Evolutionary conservation across 2,113 vertebrate species (phyloP), one percentile per base, ranked within the genome.

Genomic region (Aix galericulata): DNA sequence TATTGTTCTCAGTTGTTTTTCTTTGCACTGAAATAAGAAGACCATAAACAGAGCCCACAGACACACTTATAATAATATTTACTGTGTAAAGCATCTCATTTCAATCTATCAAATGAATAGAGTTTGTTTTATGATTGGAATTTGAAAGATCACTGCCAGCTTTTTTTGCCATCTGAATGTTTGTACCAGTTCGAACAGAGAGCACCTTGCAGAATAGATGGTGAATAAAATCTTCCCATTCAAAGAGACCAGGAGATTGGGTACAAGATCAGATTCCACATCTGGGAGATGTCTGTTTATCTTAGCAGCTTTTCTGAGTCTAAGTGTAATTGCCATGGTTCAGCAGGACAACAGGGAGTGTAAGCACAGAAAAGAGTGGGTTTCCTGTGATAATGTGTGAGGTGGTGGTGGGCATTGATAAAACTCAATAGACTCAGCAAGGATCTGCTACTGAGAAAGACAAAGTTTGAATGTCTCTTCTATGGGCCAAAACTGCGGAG

Each of bases 1-100:
- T 88, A 64, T 63, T 60, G n/a, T 75, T 86, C 64, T 93, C 80
- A 68, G 64, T 73, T 93, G 64, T n/a, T 94, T 90, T 90, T 59
- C 59, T 88, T 95, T 90, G 14, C 56, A 75, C 27, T 92, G 88
- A 90, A 93, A 67, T 88, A 92, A 77, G 36, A 38, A 6, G 36
- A 64, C 32, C 36, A 31, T 53, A 93, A 94, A 82, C 52, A 93
- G 73, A 71, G 22, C 23, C 48, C 71, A 87, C 34, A 86, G 87
- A 60, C 42, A 82, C 62, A 53, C 34, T 75, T 76, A 10, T 2
- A 58, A 34, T 80, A 88, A 60, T 89, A 91, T 64, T 86, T 89
- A 78, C 69, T 34, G 3, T 73, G 44, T 81, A 92, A 95, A 93
- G 42, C 60, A 71, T 44, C 42, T 91, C 25, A 76, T 88, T 69